Evolutionary conservation across 2,888 invertebrate species (phyloP).

Genomic region (Hedychridium roseum): DNA sequence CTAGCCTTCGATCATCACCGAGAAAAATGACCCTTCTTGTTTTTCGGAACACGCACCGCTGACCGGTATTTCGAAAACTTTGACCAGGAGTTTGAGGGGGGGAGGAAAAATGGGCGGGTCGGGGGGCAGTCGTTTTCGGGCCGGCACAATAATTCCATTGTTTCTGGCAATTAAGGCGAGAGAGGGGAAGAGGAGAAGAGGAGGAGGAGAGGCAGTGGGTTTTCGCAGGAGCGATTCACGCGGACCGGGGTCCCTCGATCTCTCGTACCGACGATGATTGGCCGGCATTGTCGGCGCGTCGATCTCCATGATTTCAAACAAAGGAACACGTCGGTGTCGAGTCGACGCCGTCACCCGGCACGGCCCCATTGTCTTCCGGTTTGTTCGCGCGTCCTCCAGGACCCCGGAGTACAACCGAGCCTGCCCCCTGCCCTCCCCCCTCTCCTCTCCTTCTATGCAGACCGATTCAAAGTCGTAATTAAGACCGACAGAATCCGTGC

Average conservation of each 20-base stretch:
- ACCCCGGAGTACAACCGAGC: too few species aligned
- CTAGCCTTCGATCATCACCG: too few species aligned
- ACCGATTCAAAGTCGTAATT: too few species aligned
- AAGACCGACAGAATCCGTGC: too few species aligned
- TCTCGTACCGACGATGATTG: constrained; percentile 35
- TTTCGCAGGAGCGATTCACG: not conserved
- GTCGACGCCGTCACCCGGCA: constrained; percentile 30
- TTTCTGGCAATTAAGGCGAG: constrained; percentile 37
- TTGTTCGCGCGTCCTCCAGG: constrained; percentile 35
- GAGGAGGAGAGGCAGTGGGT: not conserved
- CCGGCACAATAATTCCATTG: constrained; percentile 38
- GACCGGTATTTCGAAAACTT: too few species aligned
- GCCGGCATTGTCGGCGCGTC: constrained; percentile 40
- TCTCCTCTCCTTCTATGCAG: too few species aligned
- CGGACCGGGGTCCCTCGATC: not conserved
- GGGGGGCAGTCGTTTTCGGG: constrained; percentile 8
- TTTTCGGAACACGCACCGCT: too few species aligned
- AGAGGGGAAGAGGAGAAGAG: not conserved
- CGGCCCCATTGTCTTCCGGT: constrained; percentile 43
- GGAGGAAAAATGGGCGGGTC: constrained; percentile 12
- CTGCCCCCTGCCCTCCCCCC: too few species aligned
- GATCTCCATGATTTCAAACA: constrained; percentile 44
- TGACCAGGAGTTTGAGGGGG: too few species aligned
- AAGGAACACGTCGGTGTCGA: constrained; percentile 33
- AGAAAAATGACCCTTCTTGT: too few species aligned